These are phyloP conservation scores for Synergus japonicus DNA, from an alignment of 2,888 invertebrate species.

Conservation along the genomic window DNA sequence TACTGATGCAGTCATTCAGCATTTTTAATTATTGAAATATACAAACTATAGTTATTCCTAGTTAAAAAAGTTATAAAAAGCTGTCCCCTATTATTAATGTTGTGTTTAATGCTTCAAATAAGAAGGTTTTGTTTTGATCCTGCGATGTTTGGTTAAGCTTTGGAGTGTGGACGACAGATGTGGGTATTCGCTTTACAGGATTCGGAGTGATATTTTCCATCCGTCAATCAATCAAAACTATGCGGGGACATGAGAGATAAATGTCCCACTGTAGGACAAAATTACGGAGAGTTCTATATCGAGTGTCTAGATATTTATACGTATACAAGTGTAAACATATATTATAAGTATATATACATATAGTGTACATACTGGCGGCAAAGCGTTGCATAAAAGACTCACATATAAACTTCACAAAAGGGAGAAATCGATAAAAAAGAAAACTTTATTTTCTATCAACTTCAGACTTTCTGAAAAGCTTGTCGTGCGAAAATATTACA, in stretches of 20 bases:
- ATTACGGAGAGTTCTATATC: conserved; percentile 19
- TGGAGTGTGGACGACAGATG: neutral
- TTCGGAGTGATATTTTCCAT: conserved; percentile 1
- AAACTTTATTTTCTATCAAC: neutral
- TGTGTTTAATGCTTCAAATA: too few relatives aligned
- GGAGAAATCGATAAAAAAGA: neutral
- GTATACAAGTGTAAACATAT: neutral
- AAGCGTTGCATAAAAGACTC: conserved; percentile 8
- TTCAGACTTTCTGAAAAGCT: neutral
- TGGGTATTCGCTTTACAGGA: conserved; percentile 9
- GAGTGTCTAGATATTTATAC: neutral
- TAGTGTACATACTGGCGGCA: neutral
- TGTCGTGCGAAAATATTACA: neutral
- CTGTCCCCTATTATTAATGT: too few relatives aligned
- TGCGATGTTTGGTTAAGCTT: neutral
- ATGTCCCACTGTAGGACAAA: conserved; percentile 30
- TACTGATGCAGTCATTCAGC: too few relatives aligned
- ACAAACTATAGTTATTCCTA: too few relatives aligned
- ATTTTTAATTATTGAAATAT: too few relatives aligned
- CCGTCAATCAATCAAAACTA: conserved; percentile 30
- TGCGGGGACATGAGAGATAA: conserved; percentile 17
- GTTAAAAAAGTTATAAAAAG: too few relatives aligned
- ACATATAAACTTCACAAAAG: neutral
- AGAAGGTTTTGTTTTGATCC: neutral
- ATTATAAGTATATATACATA: neutral